Base-by-base conservation (phyloP, 2,888 invertebrate genomes). In the Chrysomela aeneicollis region DNA sequence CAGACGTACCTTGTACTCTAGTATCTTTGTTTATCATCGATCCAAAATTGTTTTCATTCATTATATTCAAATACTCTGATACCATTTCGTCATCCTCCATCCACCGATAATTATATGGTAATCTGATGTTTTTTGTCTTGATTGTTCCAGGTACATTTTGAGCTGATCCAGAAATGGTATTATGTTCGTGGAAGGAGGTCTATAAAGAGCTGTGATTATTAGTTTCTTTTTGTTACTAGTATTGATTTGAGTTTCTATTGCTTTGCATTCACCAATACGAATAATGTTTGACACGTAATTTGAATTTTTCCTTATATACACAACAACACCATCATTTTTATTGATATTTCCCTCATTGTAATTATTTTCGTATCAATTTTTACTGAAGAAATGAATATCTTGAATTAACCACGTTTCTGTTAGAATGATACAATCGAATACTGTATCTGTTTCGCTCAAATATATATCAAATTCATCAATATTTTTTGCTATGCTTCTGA, bases 381-480 rank as follows among this genome's bases (percentile, higher is more conserved):
- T 5, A 32, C 50, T 30, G 21, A 59, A 59, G n/a, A 59, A 15
- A 35, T 50, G 5, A 35, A 50, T 18, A 35, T 62, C 50, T 37
- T 35, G 22, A 26, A 50, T 42, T 35, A 32, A 49, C 18, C 32
- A 61, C 18, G 61, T 61, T 55, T 61, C 55, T 49, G 61, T 55
- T 21, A 55, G 37, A 35, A 55, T 49, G 17, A 61, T 61, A 37
- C 35, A 49, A 21, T 61, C 61, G 54, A 55, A 55, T 1, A 47
- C 22, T 19, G 15, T 19, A 35, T 54, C 26, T 42, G 52, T 21
- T 53, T 53, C 42, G 19, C 30, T 37, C 18, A 30, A 26, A 37
- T 52, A 51, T 46, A 61, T 19, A 54, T 61, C 46, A 15, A 61
- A 35, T 32, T 61, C 32, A 55, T 61, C 50, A 19, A 61, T 32